These are phyloP conservation scores for Erithacus rubecula DNA, from an alignment of 2,797 vertebrate species.

Conservation along the genomic window DNA sequence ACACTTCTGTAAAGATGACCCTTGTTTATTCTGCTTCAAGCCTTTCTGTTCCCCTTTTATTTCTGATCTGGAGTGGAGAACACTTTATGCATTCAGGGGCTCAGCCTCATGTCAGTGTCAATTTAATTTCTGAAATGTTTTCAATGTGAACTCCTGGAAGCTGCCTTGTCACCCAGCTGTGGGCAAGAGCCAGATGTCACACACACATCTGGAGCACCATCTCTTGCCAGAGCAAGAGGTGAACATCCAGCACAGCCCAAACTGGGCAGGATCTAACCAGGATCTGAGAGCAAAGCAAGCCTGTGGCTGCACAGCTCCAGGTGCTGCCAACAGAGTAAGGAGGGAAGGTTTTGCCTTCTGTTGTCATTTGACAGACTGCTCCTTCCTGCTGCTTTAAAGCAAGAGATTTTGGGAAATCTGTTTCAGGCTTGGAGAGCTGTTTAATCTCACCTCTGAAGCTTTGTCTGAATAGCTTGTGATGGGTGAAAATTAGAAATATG, in stretches of 20 bases:
- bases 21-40: not conserved
- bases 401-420: not conserved
- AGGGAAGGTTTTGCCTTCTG: not conserved
- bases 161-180: not conserved
- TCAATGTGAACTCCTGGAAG: not conserved
- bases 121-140: not conserved
- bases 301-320: not conserved
- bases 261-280: not conserved
- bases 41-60: not conserved
- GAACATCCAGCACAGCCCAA: not conserved
- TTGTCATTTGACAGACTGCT: not conserved
- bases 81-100: not conserved
- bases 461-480: not conserved
- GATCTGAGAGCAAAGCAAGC: not conserved
- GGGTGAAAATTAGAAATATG: not conserved
- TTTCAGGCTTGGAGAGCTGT: not conserved
- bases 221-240: not conserved
- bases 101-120: not conserved
- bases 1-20: not conserved
- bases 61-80: not conserved
- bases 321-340: not conserved
- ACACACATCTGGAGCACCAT: not conserved
- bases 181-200: not conserved
- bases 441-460: not conserved
- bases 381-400: not conserved